Evolutionary conservation across 2,797 vertebrate species (phyloP).

Genomic region (Spizella passerina): DNA sequence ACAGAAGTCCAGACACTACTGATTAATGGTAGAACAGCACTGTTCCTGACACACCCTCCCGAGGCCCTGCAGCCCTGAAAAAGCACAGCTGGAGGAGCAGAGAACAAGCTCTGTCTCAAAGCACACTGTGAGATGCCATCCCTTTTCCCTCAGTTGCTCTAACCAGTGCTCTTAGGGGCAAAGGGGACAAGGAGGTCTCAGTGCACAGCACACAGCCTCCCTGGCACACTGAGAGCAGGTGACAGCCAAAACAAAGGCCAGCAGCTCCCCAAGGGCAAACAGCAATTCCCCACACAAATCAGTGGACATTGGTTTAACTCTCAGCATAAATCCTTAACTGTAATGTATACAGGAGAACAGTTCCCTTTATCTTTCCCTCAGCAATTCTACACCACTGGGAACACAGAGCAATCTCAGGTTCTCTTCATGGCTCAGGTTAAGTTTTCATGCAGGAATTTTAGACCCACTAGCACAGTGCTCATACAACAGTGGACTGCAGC

Average conservation of each 20-base stretch:
- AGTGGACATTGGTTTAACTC: background rate
- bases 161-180: background rate
- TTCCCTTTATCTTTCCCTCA: background rate
- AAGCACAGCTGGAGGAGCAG: background rate
- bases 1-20: background rate
- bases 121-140: background rate
- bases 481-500: background rate
- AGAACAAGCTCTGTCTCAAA: background rate
- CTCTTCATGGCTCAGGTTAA: background rate
- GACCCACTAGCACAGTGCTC: background rate
- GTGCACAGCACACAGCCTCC: background rate
- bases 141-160: background rate
- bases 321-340: background rate
- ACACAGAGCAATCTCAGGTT: background rate
- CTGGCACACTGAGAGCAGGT: background rate
- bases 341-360: background rate
- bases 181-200: background rate
- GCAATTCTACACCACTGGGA: background rate
- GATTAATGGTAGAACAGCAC: background rate
- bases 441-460: background rate
- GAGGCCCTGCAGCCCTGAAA: background rate
- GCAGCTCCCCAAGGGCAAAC: background rate
- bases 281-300: background rate
- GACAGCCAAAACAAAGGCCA: background rate
- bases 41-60: background rate